phyloP scores from a whole-genome alignment of 2,888 invertebrate genomes.

The Hypomecis atomaria region DNA sequence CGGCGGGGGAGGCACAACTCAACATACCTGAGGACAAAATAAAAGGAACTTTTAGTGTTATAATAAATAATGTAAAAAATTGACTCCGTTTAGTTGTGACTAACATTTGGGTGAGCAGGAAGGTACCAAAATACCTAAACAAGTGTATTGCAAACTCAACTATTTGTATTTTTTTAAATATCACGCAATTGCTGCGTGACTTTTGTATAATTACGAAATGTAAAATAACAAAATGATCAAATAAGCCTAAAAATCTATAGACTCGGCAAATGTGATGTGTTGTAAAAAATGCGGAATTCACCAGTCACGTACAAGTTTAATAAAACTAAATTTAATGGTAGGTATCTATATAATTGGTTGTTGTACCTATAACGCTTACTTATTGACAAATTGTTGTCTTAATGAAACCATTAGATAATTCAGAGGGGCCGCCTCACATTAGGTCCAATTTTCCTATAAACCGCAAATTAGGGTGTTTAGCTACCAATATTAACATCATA shows the following conservation, averaged over 20 bases:
- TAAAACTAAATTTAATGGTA: neutral
- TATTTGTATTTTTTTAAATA: slow-evolving; percentile 8
- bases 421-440: slow-evolving; percentile 46
- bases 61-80: neutral
- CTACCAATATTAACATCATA: slow-evolving; percentile 5
- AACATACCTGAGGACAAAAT: slow-evolving; percentile 67
- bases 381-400: neutral
- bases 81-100: neutral
- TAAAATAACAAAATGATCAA: slow-evolving; percentile 42
- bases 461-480: slow-evolving; percentile 36
- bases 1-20: slow-evolving; percentile 77
- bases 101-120: neutral
- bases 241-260: slow-evolving; percentile 44
- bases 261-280: slow-evolving; percentile 28
- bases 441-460: slow-evolving; percentile 43
- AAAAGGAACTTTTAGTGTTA: neutral
- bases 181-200: slow-evolving; percentile 36
- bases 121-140: neutral
- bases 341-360: slow-evolving; percentile 27
- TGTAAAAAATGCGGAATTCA: slow-evolving; percentile 43
- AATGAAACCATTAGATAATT: slow-evolving; percentile 49
- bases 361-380: slow-evolving; percentile 6
- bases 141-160: neutral
- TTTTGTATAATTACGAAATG: slow-evolving; percentile 22
- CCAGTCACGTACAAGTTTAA: slow-evolving; percentile 37